Evolutionary conservation across 2,888 invertebrate species (phyloP).

Genomic region (Abrostola tripartita): DNA sequence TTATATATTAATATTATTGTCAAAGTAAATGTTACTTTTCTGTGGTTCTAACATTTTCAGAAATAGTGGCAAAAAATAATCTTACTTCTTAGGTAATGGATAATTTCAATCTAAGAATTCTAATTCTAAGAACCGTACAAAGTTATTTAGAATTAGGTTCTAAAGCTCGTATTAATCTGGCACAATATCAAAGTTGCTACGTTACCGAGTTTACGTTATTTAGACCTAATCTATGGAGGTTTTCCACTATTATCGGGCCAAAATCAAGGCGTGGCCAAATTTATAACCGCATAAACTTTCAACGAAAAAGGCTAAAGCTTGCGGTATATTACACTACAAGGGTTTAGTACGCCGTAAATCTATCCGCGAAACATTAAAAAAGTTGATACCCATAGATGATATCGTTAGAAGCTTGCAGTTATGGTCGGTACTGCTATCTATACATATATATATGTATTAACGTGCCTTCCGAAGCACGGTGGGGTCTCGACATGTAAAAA

Average conservation of each 20-base stretch:
- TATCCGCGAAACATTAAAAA: constrained; percentile 53
- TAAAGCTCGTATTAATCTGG: constrained; percentile 33
- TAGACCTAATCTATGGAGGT: constrained; percentile 66
- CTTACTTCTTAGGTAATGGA: background rate
- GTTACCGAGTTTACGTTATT: constrained; percentile 59
- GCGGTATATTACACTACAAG: constrained; percentile 56
- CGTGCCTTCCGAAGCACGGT: no score
- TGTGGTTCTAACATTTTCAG: no score
- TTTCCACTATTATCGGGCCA: constrained; percentile 70
- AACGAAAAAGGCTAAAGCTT: constrained; percentile 64
- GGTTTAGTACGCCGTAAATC: constrained; percentile 60
- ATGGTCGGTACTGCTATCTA: constrained; percentile 15
- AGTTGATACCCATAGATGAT: constrained; percentile 47
- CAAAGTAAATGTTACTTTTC: no score
- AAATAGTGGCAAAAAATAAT: no score
- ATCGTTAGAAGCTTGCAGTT: constrained; percentile 42
- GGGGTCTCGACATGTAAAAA: no score
- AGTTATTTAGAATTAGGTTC: constrained; percentile 28
- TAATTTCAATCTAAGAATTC: background rate
- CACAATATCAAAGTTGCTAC: constrained; percentile 39
- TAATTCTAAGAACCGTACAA: constrained; percentile 2
- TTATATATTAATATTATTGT: no score
- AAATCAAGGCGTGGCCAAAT: constrained; percentile 70
- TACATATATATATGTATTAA: no score
- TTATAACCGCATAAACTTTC: constrained; percentile 72